Evolutionary conservation across 2,797 vertebrate genomes (phyloP).

Genomic region (Anguilla marmorata): DNA sequence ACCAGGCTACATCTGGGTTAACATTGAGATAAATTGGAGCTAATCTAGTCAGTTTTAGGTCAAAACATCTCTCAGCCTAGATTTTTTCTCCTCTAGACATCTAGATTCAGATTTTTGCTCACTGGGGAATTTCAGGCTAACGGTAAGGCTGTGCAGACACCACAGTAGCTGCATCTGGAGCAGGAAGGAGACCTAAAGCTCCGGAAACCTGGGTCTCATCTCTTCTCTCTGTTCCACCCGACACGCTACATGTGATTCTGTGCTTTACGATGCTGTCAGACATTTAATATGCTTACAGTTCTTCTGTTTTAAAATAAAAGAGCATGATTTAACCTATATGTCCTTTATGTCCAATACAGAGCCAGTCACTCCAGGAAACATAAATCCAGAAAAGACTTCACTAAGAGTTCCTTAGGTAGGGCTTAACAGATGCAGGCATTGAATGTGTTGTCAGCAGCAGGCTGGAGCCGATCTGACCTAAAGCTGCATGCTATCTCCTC

Average conservation of each 20-base stretch:
- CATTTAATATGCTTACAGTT: slow-evolving; percentile 39
- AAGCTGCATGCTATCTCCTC: background rate
- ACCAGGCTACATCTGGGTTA: no score
- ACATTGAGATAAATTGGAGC: no score
- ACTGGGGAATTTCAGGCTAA: background rate
- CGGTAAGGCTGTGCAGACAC: background rate
- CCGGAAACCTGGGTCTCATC: slow-evolving; percentile 21
- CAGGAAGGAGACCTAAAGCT: slow-evolving; percentile 9
- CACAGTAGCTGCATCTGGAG: background rate
- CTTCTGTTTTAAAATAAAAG: slow-evolving; percentile 44
- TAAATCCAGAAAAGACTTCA: slow-evolving; percentile 40
- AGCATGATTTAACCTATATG: slow-evolving; percentile 44
- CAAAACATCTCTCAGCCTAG: no score
- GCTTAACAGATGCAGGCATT: background rate
- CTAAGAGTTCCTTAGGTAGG: background rate
- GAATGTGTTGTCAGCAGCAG: background rate
- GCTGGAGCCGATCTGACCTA: background rate
- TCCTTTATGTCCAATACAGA: background rate
- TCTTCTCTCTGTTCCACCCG: slow-evolving; percentile 35
- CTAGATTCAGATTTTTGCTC: no score
- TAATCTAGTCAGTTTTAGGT: no score
- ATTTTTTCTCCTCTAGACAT: no score
- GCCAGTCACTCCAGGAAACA: slow-evolving; percentile 25
- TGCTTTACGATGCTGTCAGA: slow-evolving; percentile 54
- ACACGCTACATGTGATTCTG: slow-evolving; percentile 49